These are phyloP conservation scores for Trachelus troglodyta DNA, from an alignment of 2,888 invertebrate species.

Conservation along the genomic window DNA sequence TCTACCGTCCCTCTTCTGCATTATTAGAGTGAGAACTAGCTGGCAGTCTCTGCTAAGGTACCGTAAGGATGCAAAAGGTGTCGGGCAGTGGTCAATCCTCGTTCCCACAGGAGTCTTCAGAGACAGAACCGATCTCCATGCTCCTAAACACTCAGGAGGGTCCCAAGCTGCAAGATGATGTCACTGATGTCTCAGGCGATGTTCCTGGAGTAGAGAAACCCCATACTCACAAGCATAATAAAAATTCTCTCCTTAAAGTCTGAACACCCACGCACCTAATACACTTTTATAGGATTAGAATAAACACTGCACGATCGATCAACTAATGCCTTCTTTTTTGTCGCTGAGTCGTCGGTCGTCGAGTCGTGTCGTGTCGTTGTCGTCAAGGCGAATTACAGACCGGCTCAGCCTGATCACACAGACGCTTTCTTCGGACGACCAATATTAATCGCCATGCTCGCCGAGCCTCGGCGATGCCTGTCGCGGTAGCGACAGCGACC, in stretches of 20 bases:
- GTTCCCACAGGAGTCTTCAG: background rate
- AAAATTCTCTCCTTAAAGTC: background rate
- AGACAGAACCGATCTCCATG: background rate
- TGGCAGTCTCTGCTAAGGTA: background rate
- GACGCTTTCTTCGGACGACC: background rate
- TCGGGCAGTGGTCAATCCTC: constrained; percentile 16
- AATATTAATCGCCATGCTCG: constrained; percentile 21
- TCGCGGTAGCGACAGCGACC: constrained; percentile 17
- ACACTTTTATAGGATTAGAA: background rate
- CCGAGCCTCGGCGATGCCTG: constrained; percentile 26
- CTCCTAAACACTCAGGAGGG: background rate
- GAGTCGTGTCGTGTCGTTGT: background rate
- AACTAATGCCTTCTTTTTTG: background rate
- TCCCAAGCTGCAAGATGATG: background rate
- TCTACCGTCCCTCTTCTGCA: constrained; percentile 66
- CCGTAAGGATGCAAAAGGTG: constrained; percentile 10
- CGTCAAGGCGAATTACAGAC: background rate
- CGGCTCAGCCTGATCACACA: background rate
- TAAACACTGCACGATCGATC: background rate
- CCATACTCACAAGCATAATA: background rate
- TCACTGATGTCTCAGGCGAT: background rate
- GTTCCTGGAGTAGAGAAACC: background rate
- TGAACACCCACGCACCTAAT: background rate
- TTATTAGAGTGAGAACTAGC: constrained; percentile 28
- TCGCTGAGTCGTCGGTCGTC: background rate